Evolutionary conservation across 2,888 invertebrate genomes (phyloP).

Genomic region (Caenorhabditis sp.): DNA sequence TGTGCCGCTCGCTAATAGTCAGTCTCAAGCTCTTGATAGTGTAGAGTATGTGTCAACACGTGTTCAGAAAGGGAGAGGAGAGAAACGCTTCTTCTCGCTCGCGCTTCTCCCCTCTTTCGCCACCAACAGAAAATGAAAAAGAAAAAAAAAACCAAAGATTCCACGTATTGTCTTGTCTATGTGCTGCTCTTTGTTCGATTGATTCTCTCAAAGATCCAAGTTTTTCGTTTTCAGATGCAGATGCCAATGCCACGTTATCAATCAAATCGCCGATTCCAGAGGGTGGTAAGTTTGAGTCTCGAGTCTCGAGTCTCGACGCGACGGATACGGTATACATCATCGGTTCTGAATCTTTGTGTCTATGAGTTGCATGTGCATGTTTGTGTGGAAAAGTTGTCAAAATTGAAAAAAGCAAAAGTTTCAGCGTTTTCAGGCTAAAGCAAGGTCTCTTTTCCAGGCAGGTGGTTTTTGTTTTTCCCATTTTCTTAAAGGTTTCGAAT

Average conservation of each 20-base stretch:
- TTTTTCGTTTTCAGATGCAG: slow-evolving; percentile 29
- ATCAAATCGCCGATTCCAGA: slow-evolving; percentile 14
- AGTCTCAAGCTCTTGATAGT: slow-evolving; percentile 58
- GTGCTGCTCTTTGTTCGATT: slow-evolving; percentile 27
- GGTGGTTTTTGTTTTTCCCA: slow-evolving; percentile 40
- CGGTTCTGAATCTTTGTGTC: slow-evolving; percentile 59
- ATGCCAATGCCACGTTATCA: not conserved
- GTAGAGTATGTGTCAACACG: slow-evolving; percentile 67
- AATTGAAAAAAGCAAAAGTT: not conserved
- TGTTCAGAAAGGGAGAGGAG: slow-evolving; percentile 41
- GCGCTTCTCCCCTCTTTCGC: too few relatives aligned
- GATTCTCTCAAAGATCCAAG: not conserved
- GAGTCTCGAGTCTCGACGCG: too few relatives aligned
- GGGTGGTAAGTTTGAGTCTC: slow-evolving; percentile 47
- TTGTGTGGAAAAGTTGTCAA: slow-evolving; percentile 15
- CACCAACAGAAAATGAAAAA: too few relatives aligned
- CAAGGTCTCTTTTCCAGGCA: slow-evolving; percentile 56
- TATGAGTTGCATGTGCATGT: slow-evolving; percentile 48
- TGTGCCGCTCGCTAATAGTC: slow-evolving; percentile 33
- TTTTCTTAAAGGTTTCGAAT: not conserved
- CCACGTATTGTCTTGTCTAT: too few relatives aligned
- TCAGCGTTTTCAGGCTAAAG: slow-evolving; percentile 44
- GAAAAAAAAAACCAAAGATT: slow-evolving; percentile 49
- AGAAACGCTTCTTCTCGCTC: too few relatives aligned
- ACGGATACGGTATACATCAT: slow-evolving; percentile 39